Base-by-base conservation (phyloP, 2,888 invertebrate genomes). In the Bimastos eiseni region DNA sequence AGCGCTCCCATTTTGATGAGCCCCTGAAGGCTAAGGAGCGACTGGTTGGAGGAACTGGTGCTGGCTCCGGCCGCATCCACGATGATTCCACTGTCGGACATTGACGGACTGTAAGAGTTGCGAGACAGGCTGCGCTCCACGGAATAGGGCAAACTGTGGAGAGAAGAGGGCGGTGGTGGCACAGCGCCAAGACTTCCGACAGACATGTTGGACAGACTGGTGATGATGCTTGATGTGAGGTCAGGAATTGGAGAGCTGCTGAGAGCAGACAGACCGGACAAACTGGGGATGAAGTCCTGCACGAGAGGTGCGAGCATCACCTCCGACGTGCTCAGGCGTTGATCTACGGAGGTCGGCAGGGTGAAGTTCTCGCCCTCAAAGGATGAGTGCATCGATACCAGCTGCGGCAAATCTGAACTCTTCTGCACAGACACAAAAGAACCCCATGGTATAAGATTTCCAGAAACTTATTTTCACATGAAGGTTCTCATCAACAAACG, bases 21-120 rank as follows among this genome's bases (percentile, higher is more conserved):
- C 44, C 97, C 98, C 94, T 98, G 97, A 92, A 98, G 96, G 95
- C 98, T 98, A 95, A 97, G 97, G 93, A 97, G 97, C 24, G 98
- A 93, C 41, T 93, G 93, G 92, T 93, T 93, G n/a, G 93, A 93
- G 8, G 83, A 41, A n/a, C 91, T 89, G 91, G 93, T 94, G 92
- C 94, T 94, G 38, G 93, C 94, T 91, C 94, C 94, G 41, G 93
- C 94, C 41, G 94, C 94, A 92, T 95, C 95, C 90, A 95, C 94
- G 33, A 94, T 94, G 90, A 95, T 94, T 89, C 95, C 95, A 92
- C 95, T 95, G 92, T 95, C 95, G 34, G 95, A 95, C 93, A 94
- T 94, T 19, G 94, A 94, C 11, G 95, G 95, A 90, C 95, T 95
- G 92, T 94, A 94, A 13, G 94, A 94, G 90, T 94, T 94, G 36